Evolutionary conservation across 1,140 invertebrate genomes (phyloP).

Genomic region (Pteromalus puparum): DNA sequence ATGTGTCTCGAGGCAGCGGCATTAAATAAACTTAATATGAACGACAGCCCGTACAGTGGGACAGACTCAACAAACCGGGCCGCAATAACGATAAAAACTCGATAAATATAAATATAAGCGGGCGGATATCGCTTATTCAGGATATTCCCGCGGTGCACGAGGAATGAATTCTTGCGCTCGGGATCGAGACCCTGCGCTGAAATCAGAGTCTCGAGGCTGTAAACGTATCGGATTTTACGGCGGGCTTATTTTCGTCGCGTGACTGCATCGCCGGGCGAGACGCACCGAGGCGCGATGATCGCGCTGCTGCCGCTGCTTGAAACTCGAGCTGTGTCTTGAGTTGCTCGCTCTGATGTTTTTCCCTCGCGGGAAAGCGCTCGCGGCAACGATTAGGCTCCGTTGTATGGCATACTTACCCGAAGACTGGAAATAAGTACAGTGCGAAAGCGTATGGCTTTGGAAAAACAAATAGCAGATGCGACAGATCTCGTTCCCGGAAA

Average conservation of each 20-base stretch:
- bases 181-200: not conserved
- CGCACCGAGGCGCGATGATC: not conserved
- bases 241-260: slow-evolving; percentile 15
- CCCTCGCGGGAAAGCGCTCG: too few species aligned
- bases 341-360: not conserved
- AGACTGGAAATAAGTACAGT: too few species aligned
- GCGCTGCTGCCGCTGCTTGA: not conserved
- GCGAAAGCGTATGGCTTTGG: too few species aligned
- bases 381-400: not conserved
- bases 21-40: not conserved
- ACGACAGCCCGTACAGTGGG: not conserved
- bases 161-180: slow-evolving; percentile 6
- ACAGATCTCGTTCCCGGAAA: not conserved
- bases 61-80: not conserved
- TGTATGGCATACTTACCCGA: too few species aligned
- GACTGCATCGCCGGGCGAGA: not conserved
- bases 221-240: slow-evolving; percentile 25
- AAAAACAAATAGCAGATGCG: not conserved
- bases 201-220: slow-evolving; percentile 13
- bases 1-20: too few species aligned
- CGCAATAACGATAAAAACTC: not conserved
- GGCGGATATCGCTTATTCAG: not conserved
- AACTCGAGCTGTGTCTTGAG: not conserved
- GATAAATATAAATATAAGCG: not conserved
- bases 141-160: not conserved